Evolutionary conservation across 2,797 vertebrate genomes (phyloP).

Genomic region (Leucoraja ocellata): DNA sequence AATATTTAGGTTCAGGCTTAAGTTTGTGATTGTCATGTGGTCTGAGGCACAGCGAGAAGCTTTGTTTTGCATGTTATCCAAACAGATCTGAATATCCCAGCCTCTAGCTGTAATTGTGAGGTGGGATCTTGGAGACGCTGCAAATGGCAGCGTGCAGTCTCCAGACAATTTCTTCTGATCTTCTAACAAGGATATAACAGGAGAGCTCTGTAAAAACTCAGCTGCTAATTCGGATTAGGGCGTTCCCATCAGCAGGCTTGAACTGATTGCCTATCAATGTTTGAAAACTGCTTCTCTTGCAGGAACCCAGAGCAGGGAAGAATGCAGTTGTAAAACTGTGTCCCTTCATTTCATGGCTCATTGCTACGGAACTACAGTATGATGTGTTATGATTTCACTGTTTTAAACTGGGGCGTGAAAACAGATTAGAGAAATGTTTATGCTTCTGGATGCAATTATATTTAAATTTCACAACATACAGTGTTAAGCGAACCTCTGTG

Average conservation of each 20-base stretch:
- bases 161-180: neutral
- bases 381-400: neutral
- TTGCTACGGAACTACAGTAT: neutral
- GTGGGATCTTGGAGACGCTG: neutral
- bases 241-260: neutral
- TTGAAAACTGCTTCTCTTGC: neutral
- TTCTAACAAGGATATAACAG: neutral
- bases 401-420: slow-evolving; percentile 24
- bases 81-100: neutral
- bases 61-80: too few relatives aligned
- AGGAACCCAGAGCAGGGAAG: neutral
- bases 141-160: neutral
- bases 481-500: neutral
- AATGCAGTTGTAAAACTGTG: neutral
- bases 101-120: neutral
- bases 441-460: slow-evolving; percentile 15
- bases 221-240: neutral
- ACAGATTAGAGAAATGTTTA: neutral
- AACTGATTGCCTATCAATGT: neutral
- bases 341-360: slow-evolving; percentile 1
- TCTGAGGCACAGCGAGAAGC: too few relatives aligned
- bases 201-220: neutral
- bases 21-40: too few relatives aligned
- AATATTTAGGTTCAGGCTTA: neutral
- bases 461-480: neutral